Conservation (phyloP, 92 coral and sea anemone genomes). For the Porites divaricata region DNA sequence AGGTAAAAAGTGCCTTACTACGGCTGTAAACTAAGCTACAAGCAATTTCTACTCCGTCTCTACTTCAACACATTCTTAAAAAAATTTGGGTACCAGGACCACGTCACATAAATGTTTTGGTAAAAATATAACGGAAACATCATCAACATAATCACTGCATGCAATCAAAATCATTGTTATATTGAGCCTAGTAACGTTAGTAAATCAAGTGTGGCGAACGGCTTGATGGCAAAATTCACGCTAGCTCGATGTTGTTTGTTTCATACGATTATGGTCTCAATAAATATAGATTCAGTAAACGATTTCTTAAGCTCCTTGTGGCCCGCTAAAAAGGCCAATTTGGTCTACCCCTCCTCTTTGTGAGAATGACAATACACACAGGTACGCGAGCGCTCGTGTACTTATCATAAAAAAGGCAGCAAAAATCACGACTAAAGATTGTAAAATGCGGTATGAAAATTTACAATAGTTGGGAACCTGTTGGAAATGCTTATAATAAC, state of each 20-base stretch:
- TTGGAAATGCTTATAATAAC: slow-evolving; percentile 1
- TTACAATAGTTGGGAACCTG: slow-evolving; percentile 22
- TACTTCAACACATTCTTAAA: slow-evolving; percentile 5
- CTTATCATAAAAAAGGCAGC: neutral
- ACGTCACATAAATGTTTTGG: slow-evolving; percentile 11
- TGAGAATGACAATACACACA: too few species aligned
- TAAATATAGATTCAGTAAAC: slow-evolving; percentile 29
- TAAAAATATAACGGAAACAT: slow-evolving; percentile 39
- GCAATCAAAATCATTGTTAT: slow-evolving; percentile 45
- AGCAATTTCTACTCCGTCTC: slow-evolving; percentile 22
- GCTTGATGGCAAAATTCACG: slow-evolving; percentile 51
- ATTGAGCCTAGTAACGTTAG: slow-evolving; percentile 29
- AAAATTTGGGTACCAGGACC: neutral
- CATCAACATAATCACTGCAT: slow-evolving; percentile 45
- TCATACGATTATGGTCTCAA: slow-evolving; percentile 26
- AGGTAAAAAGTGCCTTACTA: slow-evolving; percentile 23
- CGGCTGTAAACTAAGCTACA: slow-evolving; percentile 21
- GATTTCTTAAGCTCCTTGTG: slow-evolving; percentile 18
- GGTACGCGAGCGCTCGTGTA: slow-evolving; percentile 1
- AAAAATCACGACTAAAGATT: slow-evolving; percentile 14
- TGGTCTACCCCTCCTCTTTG: neutral
- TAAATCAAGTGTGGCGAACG: slow-evolving; percentile 38
- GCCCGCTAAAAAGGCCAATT: slow-evolving; percentile 6
- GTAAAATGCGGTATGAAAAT: slow-evolving; percentile 3
- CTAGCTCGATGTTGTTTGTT: slow-evolving; percentile 59